A percentile compares a stretch with the other conserved stretches of the same genome.
These are phyloP conservation scores for Magallana ariakensis DNA, from an alignment of 1,140 invertebrate genomes.

Conservation along the genomic window DNA sequence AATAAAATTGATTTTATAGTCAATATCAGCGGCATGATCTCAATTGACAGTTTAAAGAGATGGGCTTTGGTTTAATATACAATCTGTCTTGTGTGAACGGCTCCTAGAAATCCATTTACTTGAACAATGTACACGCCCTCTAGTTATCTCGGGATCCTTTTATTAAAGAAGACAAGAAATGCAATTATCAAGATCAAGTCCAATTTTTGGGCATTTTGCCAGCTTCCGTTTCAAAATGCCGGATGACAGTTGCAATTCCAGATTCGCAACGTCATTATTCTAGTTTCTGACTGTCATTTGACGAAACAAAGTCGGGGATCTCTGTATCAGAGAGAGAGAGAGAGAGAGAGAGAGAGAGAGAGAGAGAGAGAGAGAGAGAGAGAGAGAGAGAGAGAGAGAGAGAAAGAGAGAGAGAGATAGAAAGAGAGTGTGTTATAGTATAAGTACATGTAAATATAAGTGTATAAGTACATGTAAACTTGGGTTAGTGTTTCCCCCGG, in stretches of 20 bases:
- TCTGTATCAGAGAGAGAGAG: not conserved
- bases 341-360: no score
- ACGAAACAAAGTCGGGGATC: not conserved
- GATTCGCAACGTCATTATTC: not conserved
- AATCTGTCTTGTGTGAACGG: not conserved
- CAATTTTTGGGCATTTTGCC: not conserved
- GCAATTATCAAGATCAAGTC: constrained; percentile 5
- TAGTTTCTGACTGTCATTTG: not conserved
- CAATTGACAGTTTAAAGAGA: not conserved
- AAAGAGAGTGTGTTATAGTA: no score
- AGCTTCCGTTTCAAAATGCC: not conserved
- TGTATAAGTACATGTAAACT: no score
- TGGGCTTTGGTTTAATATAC: not conserved
- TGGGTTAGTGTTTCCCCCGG: not conserved
- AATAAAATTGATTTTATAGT: not conserved
- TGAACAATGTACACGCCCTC: not conserved
- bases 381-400: no score
- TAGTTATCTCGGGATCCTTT: not conserved
- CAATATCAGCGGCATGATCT: not conserved
- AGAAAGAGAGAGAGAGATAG: no score
- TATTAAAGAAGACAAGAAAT: not conserved
- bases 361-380: no score
- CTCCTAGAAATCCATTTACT: not conserved
- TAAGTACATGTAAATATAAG: no score
- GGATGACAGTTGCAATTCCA: not conserved